phyloP scores from a whole-genome alignment of 35 echinoderm and acorn worm genomes.

The Acanthaster planci region DNA sequence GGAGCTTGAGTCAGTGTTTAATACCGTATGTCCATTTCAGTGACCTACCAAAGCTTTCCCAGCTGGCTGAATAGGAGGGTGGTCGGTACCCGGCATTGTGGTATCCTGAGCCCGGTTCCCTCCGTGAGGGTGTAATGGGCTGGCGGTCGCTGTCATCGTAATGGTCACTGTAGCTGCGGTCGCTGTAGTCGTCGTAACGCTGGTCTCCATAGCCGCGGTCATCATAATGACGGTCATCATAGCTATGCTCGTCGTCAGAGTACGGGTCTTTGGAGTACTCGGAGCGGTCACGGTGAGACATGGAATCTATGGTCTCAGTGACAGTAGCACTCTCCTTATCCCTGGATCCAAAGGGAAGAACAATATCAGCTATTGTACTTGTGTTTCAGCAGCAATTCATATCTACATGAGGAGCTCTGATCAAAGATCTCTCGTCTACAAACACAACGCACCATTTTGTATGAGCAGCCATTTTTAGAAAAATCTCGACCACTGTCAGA shows the following conservation, averaged over 20 bases:
- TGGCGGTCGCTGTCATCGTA: constrained; percentile 17
- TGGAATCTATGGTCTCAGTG: constrained; percentile 54
- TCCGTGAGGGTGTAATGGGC: neutral
- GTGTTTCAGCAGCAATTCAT: too few relatives aligned
- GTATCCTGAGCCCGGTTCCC: constrained; percentile 56
- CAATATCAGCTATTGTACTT: too few relatives aligned
- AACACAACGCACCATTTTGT: too few relatives aligned
- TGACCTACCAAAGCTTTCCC: constrained; percentile 81
- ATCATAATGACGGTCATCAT: constrained; percentile 43
- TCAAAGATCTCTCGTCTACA: too few relatives aligned
- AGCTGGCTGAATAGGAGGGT: constrained; percentile 63
- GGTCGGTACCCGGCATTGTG: constrained; percentile 70
- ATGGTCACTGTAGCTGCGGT: constrained; percentile 17
- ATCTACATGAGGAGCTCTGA: too few relatives aligned
- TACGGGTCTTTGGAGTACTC: constrained; percentile 44
- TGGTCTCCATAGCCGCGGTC: constrained; percentile 19
- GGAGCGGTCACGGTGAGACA: constrained; percentile 48
- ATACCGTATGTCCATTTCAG: too few relatives aligned
- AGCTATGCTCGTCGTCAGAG: constrained; percentile 53
- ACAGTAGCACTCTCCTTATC: constrained; percentile 31
- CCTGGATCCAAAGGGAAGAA: neutral
- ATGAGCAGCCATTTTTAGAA: too few relatives aligned
- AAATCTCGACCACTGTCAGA: too few relatives aligned
- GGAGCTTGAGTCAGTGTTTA: neutral
- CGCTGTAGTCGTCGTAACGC: constrained; percentile 31